A percentile compares a stretch with the other conserved stretches of the same genome.
These are phyloP conservation scores for Oostethus manadensis DNA, from an alignment of 2,113 vertebrate genomes.

Conservation along the genomic window DNA sequence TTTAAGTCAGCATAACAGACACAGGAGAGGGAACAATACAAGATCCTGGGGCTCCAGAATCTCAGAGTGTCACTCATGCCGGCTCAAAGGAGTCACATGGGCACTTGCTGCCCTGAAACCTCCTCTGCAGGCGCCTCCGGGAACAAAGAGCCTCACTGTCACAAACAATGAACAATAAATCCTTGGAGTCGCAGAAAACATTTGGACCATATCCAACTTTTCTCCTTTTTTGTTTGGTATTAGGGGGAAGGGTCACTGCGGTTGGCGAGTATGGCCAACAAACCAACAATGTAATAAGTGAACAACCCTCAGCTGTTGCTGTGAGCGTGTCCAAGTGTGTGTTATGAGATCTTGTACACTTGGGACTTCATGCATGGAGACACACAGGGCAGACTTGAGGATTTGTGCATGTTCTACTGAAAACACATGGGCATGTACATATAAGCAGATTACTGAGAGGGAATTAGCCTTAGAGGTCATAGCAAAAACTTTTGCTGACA, in stretches of 20 bases:
- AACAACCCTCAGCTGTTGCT: conserved; percentile 19
- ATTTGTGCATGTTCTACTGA: conserved; percentile 15
- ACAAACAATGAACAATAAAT: conserved; percentile 77
- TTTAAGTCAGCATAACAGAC: conserved; percentile 29
- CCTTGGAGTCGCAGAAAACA: conserved; percentile 60
- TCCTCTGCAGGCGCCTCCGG: conserved; percentile 65
- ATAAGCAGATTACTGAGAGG: conserved; percentile 51
- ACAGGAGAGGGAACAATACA: conserved; percentile 31
- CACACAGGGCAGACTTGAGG: conserved; percentile 42
- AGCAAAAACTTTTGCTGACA: conserved; percentile 25
- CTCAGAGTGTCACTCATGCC: conserved; percentile 41
- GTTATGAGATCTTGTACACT: conserved; percentile 10
- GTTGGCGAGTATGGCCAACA: conserved; percentile 5
- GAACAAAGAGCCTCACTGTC: conserved; percentile 71
- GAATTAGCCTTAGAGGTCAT: conserved; percentile 54
- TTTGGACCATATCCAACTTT: conserved; percentile 63
- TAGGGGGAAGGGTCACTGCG: conserved; percentile 36
- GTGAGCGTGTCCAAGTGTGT: background rate
- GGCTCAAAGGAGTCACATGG: conserved; percentile 59
- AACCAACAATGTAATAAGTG: conserved; percentile 12
- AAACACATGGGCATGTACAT: conserved; percentile 11
- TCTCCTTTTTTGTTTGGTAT: conserved; percentile 48
- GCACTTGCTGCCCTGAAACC: conserved; percentile 42
- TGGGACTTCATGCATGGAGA: conserved; percentile 31
- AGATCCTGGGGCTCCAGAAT: conserved; percentile 29